Conservation (phyloP, 2,113 vertebrate genomes). For the Microtus montanus region DNA sequence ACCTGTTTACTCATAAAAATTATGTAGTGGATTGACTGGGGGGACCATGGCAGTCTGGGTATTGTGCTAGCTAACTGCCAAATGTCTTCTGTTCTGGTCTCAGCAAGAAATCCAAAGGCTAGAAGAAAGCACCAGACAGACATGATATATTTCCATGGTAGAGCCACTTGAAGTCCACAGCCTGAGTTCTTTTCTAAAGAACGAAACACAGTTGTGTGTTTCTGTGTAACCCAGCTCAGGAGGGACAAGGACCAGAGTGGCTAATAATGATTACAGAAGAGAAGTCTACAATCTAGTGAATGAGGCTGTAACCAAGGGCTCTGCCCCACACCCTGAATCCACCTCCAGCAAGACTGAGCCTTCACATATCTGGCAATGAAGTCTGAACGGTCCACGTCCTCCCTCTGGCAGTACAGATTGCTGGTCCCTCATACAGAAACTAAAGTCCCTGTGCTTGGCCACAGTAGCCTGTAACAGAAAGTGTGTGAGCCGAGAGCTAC, state of each 20-base stretch:
- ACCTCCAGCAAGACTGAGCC: background rate
- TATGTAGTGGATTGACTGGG: background rate
- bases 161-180: background rate
- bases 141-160: background rate
- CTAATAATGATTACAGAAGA: background rate
- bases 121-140: background rate
- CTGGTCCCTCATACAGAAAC: background rate
- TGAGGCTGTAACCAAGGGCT: background rate
- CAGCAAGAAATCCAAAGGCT: background rate
- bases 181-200: background rate
- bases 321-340: background rate
- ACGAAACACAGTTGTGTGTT: background rate
- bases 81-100: background rate
- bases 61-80: background rate
- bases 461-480: background rate
- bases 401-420: background rate
- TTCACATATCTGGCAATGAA: background rate
- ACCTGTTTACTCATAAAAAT: background rate
- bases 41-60: rapidly evolving
- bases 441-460: background rate
- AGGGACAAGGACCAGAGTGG: background rate
- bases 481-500: background rate
- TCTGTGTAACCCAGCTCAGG: background rate
- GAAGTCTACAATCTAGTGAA: background rate
- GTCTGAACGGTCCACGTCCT: background rate